phyloP scores from a whole-genome alignment of 2,797 vertebrate species.

The Sebastes nivosus region DNA sequence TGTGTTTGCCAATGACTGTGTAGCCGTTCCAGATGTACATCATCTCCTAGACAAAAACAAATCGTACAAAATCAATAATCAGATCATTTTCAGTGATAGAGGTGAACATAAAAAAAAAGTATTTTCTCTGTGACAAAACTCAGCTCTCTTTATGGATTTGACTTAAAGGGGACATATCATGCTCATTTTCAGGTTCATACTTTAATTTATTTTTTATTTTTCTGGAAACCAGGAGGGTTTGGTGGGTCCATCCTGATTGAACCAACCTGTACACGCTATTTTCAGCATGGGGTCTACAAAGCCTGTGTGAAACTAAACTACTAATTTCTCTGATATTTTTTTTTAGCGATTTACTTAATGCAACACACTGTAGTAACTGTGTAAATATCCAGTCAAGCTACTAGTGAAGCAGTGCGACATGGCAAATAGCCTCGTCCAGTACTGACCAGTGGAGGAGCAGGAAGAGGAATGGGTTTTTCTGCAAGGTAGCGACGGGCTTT shows the following conservation, averaged over 20 bases:
- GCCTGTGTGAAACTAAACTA: neutral
- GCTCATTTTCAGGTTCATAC: too few relatives aligned
- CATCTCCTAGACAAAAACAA: conserved; percentile 88
- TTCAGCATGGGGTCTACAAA: neutral
- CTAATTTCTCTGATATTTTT: neutral
- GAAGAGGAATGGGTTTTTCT: conserved; percentile 86
- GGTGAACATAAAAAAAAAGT: neutral
- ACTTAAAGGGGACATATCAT: neutral
- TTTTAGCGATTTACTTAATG: neutral
- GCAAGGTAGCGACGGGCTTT: conserved; percentile 93
- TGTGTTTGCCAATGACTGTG: conserved; percentile 95
- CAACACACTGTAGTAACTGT: neutral
- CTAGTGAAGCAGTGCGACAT: neutral
- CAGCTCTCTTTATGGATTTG: neutral
- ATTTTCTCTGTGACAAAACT: neutral
- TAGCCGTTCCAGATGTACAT: conserved; percentile 99
- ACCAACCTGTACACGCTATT: neutral
- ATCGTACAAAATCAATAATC: fast-evolving
- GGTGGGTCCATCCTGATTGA: neutral
- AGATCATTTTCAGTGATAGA: neutral
- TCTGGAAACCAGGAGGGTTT: neutral
- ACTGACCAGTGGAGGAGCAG: conserved; percentile 92
- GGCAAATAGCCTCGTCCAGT: neutral
- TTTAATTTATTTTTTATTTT: too few relatives aligned
- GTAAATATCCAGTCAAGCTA: neutral